A percentile compares a stretch with the other conserved stretches of the same genome.
Conservation (phyloP, 2,113 vertebrate species). For the Micronisus gabar region DNA sequence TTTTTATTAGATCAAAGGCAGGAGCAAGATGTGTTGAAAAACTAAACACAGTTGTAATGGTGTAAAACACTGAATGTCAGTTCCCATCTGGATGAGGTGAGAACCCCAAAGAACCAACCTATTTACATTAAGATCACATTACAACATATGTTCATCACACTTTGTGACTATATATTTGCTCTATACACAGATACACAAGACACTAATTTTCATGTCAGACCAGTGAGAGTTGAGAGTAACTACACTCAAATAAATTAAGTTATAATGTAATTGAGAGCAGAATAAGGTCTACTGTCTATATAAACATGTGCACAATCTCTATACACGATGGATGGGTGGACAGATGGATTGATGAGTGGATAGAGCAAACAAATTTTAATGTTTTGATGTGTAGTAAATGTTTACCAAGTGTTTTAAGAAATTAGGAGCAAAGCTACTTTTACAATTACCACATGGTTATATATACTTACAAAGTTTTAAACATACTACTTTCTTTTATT, state of each 20-base stretch:
- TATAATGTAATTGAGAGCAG: not conserved
- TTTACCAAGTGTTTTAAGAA: not conserved
- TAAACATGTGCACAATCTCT: not conserved
- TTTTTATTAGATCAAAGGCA: slow-evolving; percentile 44
- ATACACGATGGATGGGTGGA: not conserved
- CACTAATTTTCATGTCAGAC: not conserved
- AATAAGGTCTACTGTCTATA: not conserved
- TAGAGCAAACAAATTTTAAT: not conserved
- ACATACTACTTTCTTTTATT: not conserved
- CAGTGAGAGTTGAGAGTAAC: not conserved
- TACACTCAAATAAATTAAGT: not conserved
- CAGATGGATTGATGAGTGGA: not conserved
- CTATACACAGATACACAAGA: not conserved
- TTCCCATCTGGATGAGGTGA: slow-evolving; percentile 51
- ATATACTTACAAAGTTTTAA: not conserved
- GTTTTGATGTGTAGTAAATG: not conserved
- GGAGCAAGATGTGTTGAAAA: slow-evolving; percentile 46
- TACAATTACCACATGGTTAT: not conserved
- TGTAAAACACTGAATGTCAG: slow-evolving; percentile 21
- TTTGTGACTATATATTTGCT: not conserved
- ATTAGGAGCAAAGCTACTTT: not conserved
- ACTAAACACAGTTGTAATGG: not conserved
- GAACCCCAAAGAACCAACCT: slow-evolving; percentile 23
- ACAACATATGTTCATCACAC: not conserved
- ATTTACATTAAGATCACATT: slow-evolving; percentile 34